Evolutionary conservation across 2,888 invertebrate species (phyloP), one percentile per base, ranked within the genome.

Genomic region (Pandemis corylana): DNA sequence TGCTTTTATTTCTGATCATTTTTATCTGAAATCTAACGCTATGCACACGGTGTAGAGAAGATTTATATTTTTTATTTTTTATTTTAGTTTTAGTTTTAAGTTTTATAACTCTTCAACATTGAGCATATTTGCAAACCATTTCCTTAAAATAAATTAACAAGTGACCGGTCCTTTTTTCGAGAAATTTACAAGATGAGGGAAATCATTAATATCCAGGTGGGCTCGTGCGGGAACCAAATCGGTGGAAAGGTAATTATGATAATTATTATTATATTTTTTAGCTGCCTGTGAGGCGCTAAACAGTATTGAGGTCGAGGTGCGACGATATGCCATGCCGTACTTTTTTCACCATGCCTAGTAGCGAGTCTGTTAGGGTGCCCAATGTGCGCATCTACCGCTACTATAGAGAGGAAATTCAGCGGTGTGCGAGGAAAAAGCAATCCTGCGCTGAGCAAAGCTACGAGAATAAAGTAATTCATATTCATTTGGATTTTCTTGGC

Each of bases 121-220:
- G 79, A 80, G 78, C 85, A 78, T 72, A 80, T 76, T 59, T 85
- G 89, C 89, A 81, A 85, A 83, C 77, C 78, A 83, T 83, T 85
- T 36, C 2, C 28, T 4, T 80, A 79, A 78, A 81, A 83, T 81
- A 89, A 93, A 92, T 93, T 91, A 83, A 84, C 90, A 88, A 93
- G 92, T 92, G 81, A 78, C 81, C 77, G 78, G 42, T 68, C 0
- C 42, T 36, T 36, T 72, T 75, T 76, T 81, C 78, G 72, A 69
- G 68, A 89, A 90, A 89, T 90, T 90, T 64, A 76, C 89, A 95
- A 94, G 90, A 97, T 97, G 97, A 95, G 97, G 89, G 97, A 97
- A 93, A 97, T 97, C 85, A 96, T 97, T 78, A 96, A 96, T 84
- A 93, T 97, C 80, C 97, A 97, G 92, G 96, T 96, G 81, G 97